Evolutionary conservation across 2,113 vertebrate species (phyloP).

Genomic region (Jaculus jaculus): DNA sequence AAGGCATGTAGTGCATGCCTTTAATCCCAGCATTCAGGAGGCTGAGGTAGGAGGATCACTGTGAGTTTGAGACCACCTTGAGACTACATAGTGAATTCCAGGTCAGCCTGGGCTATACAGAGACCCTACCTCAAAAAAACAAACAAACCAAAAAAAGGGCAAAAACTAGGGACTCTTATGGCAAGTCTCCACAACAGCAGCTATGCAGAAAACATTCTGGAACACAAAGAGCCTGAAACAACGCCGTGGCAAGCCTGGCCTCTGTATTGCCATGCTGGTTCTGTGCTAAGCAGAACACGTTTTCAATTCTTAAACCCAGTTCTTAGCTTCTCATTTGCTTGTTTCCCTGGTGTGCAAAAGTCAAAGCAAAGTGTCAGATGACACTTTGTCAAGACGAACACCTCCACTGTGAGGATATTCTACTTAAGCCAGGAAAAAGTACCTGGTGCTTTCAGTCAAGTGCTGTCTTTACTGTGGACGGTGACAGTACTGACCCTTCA

Average conservation of each 20-base stretch:
- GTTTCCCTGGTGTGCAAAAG: not conserved
- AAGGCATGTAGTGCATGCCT: no score
- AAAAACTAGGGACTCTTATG: not conserved
- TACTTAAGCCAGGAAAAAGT: not conserved
- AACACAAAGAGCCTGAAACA: not conserved
- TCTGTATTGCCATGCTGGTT: not conserved
- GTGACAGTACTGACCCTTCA: not conserved
- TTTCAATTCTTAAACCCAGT: not conserved
- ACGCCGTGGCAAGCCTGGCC: not conserved
- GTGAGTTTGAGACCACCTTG: no score
- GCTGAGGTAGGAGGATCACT: no score
- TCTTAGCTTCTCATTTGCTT: not conserved
- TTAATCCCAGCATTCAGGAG: no score
- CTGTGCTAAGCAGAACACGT: not conserved
- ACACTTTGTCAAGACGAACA: slow-evolving; percentile 6
- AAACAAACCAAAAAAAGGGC: no score
- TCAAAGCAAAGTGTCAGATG: not conserved
- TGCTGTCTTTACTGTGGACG: not conserved
- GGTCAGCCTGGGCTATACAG: no score
- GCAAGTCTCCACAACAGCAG: not conserved
- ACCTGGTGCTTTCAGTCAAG: not conserved
- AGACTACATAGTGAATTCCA: no score
- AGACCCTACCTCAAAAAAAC: no score
- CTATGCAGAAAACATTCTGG: not conserved
- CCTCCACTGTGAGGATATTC: slow-evolving; percentile 2